phyloP scores from a whole-genome alignment of 1,140 invertebrate genomes.

The Saxidomus purpurata region DNA sequence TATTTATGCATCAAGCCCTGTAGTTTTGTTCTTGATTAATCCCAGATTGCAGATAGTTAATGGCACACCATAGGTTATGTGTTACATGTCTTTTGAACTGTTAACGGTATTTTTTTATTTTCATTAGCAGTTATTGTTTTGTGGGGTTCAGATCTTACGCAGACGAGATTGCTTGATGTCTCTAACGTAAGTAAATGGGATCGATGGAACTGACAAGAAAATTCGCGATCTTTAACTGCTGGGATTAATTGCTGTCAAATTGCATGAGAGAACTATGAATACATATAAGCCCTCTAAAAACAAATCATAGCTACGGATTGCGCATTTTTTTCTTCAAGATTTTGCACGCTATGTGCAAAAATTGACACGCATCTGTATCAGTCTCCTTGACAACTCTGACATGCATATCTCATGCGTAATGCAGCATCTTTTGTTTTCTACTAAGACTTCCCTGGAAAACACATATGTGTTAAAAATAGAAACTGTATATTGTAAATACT shows the following conservation, averaged over 20 bases:
- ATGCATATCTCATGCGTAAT: too few relatives aligned
- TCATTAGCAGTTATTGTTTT: slow-evolving; percentile 15
- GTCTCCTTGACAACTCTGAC: too few relatives aligned
- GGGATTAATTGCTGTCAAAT: neutral
- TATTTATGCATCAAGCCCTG: neutral
- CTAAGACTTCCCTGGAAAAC: too few relatives aligned
- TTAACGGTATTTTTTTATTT: neutral
- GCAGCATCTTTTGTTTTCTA: too few relatives aligned
- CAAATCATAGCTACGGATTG: neutral
- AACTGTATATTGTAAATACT: too few relatives aligned
- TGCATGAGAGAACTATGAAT: slow-evolving; percentile 6
- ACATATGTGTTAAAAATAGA: too few relatives aligned
- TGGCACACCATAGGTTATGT: neutral
- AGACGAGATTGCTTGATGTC: too few relatives aligned
- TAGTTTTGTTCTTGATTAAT: neutral
- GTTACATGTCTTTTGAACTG: neutral
- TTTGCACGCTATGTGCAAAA: too few relatives aligned
- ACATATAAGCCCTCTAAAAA: neutral
- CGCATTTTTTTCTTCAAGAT: too few relatives aligned
- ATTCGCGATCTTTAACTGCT: neutral
- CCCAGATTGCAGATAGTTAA: neutral
- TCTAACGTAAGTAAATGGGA: neutral
- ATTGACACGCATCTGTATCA: too few relatives aligned
- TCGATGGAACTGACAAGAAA: neutral
- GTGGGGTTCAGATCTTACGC: neutral